Evolutionary conservation across 2,888 invertebrate species (phyloP), one percentile per base, ranked within the genome.

Genomic region (Agrilus cyanescens): DNA sequence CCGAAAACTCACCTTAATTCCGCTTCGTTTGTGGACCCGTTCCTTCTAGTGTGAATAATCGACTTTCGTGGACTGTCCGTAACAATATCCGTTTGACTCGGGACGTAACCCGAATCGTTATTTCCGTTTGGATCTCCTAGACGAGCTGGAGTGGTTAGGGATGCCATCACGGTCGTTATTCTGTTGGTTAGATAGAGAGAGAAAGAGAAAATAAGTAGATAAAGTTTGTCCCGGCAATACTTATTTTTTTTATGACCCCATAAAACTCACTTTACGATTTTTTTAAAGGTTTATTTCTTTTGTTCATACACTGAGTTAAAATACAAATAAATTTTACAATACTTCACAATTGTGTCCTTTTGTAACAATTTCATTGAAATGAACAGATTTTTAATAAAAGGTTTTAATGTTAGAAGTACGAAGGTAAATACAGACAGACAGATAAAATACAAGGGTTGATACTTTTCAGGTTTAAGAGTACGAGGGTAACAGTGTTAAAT

Each of bases 81-180:
- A 53, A 68, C 65, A 48, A 68, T 66, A 37, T 76, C 76, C 50
- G 62, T 57, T 49, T 66, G 66, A 53, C 66, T 66, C 40, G 66
- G 60, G 44, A 81, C 84, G 66, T 87, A 87, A 46, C 86, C 86
- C 44, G 85, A 84, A 68, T 86, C 86, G 66, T 85, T 85, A 73
- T 85, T 86, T 52, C 85, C 85, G 62, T 85, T 85, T 32, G 83
- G 79, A 59, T 85, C 85, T 37, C 75, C 73, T 36, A 76, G 59
- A 13, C 68, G 58, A 37, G 78, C 76, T 43, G 75, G 71, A 50
- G 74, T 73, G 35, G 64, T 61, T 57, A 76, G 68, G 56, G 71
- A 74, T 43, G 74, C 74, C 57, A 75, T 74, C 57, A 75, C 74
- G 53, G 74, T 75, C 55, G 60, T 65, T 62, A 67, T 65, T 55